These are phyloP conservation scores for Craseonycteris thonglongyai DNA, from an alignment of 2,113 vertebrate genomes.

Conservation along the genomic window DNA sequence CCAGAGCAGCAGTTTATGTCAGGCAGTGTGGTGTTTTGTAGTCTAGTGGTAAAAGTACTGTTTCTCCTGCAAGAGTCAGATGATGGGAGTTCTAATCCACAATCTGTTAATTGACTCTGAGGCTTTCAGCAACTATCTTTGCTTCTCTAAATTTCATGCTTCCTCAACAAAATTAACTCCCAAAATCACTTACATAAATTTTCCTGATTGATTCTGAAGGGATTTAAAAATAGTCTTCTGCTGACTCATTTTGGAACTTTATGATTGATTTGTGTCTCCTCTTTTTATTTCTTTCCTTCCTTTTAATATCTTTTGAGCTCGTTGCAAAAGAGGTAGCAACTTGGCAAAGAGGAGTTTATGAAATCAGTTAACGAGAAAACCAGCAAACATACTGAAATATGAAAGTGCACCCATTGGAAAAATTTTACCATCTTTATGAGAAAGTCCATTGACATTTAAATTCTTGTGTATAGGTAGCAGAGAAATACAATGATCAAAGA, in stretches of 20 bases:
- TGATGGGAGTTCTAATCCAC: background rate
- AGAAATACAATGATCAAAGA: background rate
- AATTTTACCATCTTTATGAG: background rate
- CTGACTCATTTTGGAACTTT: background rate
- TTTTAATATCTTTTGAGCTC: background rate
- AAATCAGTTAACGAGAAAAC: background rate
- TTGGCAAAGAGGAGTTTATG: background rate
- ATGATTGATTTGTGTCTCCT: background rate
- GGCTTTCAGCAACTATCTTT: background rate
- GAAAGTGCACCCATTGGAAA: background rate
- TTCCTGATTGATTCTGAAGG: background rate
- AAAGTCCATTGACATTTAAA: background rate
- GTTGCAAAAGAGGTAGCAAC: background rate
- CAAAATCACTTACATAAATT: background rate
- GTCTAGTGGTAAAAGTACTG: background rate
- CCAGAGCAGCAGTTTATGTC: background rate
- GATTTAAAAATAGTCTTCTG: conserved; percentile 11
- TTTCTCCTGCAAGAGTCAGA: background rate
- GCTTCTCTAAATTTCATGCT: background rate
- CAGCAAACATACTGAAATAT: background rate
- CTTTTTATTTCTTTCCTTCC: background rate
- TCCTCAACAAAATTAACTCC: background rate
- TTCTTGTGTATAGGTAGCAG: background rate
- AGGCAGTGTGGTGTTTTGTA: background rate
- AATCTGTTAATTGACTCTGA: background rate